phyloP scores from a whole-genome alignment of 2,888 invertebrate genomes.

The Melolontha melolontha region DNA sequence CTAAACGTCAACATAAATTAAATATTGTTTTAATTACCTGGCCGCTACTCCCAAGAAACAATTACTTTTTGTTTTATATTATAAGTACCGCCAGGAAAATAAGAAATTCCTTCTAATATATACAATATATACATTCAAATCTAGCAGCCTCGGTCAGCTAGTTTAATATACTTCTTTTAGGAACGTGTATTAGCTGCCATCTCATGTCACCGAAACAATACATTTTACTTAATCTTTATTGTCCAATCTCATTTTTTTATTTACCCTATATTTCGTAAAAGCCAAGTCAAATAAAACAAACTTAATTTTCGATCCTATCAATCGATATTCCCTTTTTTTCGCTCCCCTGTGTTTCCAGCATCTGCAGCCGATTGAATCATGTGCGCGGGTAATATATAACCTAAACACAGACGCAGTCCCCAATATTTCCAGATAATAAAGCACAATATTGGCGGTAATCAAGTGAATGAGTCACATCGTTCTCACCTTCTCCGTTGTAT shows the following conservation, averaged over 20 bases:
- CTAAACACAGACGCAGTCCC: constrained; percentile 18
- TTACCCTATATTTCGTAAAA: constrained; percentile 11
- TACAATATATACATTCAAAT: too few relatives aligned
- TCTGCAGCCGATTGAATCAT: constrained; percentile 31
- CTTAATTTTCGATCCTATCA: constrained; percentile 16
- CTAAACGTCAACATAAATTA: too few relatives aligned
- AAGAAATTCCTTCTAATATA: too few relatives aligned
- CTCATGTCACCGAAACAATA: background rate
- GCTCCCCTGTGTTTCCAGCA: constrained; percentile 1
- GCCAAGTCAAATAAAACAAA: constrained; percentile 24
- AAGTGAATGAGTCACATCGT: constrained; percentile 38
- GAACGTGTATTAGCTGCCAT: too few relatives aligned
- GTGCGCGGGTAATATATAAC: constrained; percentile 29
- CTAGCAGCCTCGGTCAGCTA: too few relatives aligned
- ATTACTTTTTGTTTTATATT: too few relatives aligned
- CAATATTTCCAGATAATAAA: constrained; percentile 38
- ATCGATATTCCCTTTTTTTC: constrained; percentile 24
- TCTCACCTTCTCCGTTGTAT: constrained; percentile 26
- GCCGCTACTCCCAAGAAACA: too few relatives aligned
- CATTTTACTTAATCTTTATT: constrained; percentile 15
- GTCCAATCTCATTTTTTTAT: constrained; percentile 25
- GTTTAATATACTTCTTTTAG: too few relatives aligned
- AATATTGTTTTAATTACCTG: too few relatives aligned
- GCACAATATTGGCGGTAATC: constrained; percentile 31
- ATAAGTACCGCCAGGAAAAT: too few relatives aligned